Conservation (phyloP, 2,888 invertebrate genomes). For the Ornithoptera priamus region DNA sequence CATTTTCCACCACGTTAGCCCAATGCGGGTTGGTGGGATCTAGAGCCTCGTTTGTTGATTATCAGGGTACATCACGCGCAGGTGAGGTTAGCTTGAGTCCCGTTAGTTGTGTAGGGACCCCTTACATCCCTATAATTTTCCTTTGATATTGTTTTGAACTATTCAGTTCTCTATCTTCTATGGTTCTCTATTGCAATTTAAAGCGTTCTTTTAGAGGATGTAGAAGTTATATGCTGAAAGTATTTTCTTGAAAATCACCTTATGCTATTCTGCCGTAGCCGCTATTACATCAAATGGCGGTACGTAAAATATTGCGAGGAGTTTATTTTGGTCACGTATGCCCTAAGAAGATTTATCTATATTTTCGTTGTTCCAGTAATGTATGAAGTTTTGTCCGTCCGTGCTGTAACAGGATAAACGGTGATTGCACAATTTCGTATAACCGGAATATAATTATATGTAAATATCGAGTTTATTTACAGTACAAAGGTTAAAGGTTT, state of each 20-base stretch:
- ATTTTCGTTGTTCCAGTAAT: slow-evolving; percentile 8
- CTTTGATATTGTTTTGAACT: too few species aligned
- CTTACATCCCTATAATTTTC: too few species aligned
- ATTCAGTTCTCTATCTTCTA: too few species aligned
- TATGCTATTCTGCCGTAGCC: not conserved
- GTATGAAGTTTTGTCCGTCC: not conserved
- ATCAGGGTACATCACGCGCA: too few species aligned
- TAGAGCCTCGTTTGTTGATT: too few species aligned
- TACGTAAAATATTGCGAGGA: slow-evolving; percentile 6
- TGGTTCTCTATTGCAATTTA: too few species aligned
- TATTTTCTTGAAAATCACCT: not conserved
- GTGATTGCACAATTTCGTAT: not conserved
- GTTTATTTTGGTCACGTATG: slow-evolving; percentile 21
- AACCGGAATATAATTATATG: not conserved
- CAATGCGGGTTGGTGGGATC: too few species aligned
- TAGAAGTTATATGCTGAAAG: too few species aligned
- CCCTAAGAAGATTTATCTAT: slow-evolving; percentile 18
- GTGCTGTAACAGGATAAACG: not conserved
- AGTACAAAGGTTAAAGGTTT: not conserved
- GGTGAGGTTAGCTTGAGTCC: too few species aligned
- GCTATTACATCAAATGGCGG: not conserved
- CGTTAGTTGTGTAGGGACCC: too few species aligned
- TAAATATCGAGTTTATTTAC: not conserved
- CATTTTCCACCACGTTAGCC: too few species aligned
- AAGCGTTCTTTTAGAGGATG: too few species aligned